Evolutionary conservation across 2,888 invertebrate species (phyloP), one percentile per base, ranked within the genome.

Genomic region (Hesperia comma): DNA sequence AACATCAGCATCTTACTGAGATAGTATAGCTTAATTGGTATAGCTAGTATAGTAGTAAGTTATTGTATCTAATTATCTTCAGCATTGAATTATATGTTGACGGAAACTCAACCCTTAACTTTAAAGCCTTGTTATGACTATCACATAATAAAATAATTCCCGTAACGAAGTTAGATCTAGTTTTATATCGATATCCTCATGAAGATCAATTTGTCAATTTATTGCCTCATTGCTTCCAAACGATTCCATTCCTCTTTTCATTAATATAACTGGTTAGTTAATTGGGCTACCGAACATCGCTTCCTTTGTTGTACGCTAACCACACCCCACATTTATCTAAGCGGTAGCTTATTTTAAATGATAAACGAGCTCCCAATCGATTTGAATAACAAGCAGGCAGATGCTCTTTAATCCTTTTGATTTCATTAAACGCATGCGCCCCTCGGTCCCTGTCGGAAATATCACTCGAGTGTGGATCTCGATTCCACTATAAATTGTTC

Each of bases 311-410:
- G 86, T 83, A 83, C 81, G 81, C 79, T 77, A 86, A 87, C 90
- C 88, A 90, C 90, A 90, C 92, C 90, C 88, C 80, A 78, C 85
- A 86, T 88, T 90, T 90, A 89, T 91, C 88, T 91, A 90, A 88
- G 90, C 88, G 87, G 89, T 89, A 90, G 91, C 90, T 91, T 92
- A 88, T 91, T 90, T 89, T 83, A 89, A 90, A 90, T 92, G 91
- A 92, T 92, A 91, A 92, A 92, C 83, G 91, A 90, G 90, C 89
- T 88, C 89, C 86, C 90, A 84, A 92, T 92, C 89, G 90, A 92
- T 92, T 92, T 92, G 89, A 92, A 92, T 92, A 92, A 92, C 90
- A 92, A 92, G 87, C 85, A 87, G 90, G 91, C 92, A 92, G 92
- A 92, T 92, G 92, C 91, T 89, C 83, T 91, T 49, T 92, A 92